Conservation (phyloP, 2,113 vertebrate species). For the Corynorhinus townsendii region DNA sequence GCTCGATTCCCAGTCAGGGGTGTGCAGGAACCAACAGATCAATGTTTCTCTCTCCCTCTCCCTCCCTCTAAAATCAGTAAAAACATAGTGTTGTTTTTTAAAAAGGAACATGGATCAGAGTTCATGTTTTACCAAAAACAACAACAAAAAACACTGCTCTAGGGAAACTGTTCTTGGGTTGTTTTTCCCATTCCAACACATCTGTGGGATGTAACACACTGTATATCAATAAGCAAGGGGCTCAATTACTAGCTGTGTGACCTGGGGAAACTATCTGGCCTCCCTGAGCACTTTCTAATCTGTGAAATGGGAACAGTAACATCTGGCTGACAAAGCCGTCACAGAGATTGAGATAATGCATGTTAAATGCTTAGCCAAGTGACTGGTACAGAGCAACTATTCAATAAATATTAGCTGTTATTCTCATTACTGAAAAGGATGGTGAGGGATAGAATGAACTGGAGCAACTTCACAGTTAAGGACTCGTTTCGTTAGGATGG, state of each 20-base stretch:
- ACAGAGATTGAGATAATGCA: background rate
- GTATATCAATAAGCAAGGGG: background rate
- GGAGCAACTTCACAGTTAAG: background rate
- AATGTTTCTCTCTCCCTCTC: no score
- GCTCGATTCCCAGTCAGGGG: no score
- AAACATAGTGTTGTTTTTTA: no score
- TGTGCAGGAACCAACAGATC: no score
- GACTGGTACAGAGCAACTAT: background rate
- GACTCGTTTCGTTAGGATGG: background rate
- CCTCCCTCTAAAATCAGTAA: no score
- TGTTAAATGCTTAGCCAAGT: background rate
- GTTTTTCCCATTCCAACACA: background rate
- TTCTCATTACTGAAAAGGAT: background rate
- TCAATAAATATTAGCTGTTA: background rate
- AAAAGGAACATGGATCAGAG: no score
- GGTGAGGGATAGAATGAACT: background rate
- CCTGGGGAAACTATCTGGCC: background rate
- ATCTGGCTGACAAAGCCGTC: background rate
- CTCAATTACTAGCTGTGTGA: background rate
- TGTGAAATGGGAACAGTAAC: background rate
- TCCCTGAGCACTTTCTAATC: background rate
- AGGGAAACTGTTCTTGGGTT: background rate
- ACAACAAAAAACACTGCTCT: background rate
- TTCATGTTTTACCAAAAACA: no score
- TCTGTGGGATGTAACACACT: background rate